Evolutionary conservation across 2,888 invertebrate genomes (phyloP).

Genomic region (Zelleria hepariella): DNA sequence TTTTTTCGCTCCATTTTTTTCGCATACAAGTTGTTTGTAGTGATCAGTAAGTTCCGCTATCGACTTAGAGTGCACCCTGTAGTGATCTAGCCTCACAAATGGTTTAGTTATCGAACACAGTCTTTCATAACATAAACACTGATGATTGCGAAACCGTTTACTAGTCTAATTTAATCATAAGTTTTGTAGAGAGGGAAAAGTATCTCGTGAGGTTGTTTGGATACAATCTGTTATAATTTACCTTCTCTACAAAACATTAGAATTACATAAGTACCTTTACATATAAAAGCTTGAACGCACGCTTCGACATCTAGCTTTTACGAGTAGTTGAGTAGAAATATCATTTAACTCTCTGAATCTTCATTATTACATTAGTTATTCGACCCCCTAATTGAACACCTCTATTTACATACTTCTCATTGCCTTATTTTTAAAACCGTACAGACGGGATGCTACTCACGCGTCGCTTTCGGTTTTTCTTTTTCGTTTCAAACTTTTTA

Average conservation of each 20-base stretch:
- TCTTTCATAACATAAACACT: too few species aligned
- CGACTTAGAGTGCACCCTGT: too few species aligned
- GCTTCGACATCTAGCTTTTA: neutral
- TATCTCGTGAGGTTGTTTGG: neutral
- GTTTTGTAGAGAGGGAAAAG: neutral
- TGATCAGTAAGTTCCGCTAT: too few species aligned
- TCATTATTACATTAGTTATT: neutral
- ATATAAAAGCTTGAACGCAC: neutral
- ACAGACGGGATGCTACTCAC: neutral
- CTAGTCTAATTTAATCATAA: neutral
- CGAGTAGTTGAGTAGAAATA: neutral
- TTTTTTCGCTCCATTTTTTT: too few species aligned
- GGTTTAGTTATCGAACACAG: too few species aligned
- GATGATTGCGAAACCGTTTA: too few species aligned
- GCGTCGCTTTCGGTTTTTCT: neutral
- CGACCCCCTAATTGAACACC: neutral
- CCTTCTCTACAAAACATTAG: neutral
- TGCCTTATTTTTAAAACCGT: neutral
- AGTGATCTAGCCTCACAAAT: too few species aligned
- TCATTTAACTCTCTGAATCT: neutral
- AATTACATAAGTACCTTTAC: too few species aligned
- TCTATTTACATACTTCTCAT: neutral
- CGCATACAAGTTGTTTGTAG: too few species aligned
- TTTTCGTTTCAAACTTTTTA: neutral
- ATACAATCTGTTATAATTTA: neutral